phyloP scores from a whole-genome alignment of 2,888 invertebrate genomes.

The Gryllus longicercus region DNA sequence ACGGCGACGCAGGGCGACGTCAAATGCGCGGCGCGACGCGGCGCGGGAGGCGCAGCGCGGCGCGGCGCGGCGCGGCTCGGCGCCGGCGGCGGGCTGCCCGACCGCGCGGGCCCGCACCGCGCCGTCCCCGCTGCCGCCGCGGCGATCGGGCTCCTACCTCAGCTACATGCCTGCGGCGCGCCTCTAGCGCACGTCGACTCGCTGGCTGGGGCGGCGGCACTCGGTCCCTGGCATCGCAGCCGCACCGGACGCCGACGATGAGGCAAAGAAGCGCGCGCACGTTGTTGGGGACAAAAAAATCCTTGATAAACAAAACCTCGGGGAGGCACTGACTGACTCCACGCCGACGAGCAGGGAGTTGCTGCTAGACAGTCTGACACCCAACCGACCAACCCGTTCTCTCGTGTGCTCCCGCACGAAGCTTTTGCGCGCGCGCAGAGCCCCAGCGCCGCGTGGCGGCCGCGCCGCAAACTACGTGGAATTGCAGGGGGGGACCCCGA shows the following conservation, averaged over 20 bases:
- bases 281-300: not conserved
- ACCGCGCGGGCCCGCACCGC: not conserved
- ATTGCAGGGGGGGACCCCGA: not conserved
- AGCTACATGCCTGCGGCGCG: not conserved
- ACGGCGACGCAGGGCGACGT: not conserved
- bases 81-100: not conserved
- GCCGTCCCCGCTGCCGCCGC: not conserved
- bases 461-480: not conserved
- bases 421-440: not conserved
- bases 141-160: not conserved
- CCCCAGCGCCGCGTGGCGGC: not conserved
- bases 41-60: too few relatives aligned
- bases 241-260: not conserved
- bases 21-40: not conserved
- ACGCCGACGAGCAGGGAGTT: not conserved
- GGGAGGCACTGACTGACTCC: not conserved
- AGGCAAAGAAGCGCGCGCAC: not conserved
- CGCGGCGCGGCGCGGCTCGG: not conserved
- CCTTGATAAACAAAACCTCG: not conserved
- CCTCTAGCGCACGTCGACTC: not conserved
- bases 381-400: slow-evolving; percentile 3
- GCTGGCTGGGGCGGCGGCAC: not conserved
- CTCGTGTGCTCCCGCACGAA: not conserved
- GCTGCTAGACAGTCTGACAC: not conserved
- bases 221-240: not conserved